phyloP scores from a whole-genome alignment of 2,888 invertebrate species.

The Hirtodrosophila trivittata region DNA sequence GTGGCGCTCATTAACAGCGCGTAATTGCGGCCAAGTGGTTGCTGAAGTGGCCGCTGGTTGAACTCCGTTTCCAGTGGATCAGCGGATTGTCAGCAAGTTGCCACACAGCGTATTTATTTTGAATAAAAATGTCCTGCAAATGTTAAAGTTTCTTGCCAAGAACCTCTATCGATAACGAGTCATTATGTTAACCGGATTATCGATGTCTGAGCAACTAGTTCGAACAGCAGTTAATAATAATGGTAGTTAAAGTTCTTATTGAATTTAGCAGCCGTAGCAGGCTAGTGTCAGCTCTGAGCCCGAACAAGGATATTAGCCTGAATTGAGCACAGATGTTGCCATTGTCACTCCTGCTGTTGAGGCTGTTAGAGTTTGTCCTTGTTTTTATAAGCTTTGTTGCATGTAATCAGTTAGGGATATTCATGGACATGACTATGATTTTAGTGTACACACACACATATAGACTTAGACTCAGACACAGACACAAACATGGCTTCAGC shows the following conservation, averaged over 20 bases:
- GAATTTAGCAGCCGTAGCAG: slow-evolving; percentile 19
- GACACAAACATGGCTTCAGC: slow-evolving; percentile 5
- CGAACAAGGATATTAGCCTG: slow-evolving; percentile 48
- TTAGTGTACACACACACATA: slow-evolving; percentile 49
- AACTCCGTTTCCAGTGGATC: slow-evolving; percentile 21
- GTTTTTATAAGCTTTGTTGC: slow-evolving; percentile 72
- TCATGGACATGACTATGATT: slow-evolving; percentile 79
- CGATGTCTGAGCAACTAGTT: too few relatives aligned
- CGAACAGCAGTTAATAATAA: not conserved
- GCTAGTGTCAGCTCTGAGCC: not conserved
- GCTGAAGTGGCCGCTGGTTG: slow-evolving; percentile 30
- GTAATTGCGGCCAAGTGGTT: slow-evolving; percentile 73
- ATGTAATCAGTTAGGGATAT: slow-evolving; percentile 75
- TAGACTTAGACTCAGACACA: not conserved
- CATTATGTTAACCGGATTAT: too few relatives aligned
- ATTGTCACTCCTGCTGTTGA: slow-evolving; percentile 44
- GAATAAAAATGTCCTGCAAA: too few relatives aligned
- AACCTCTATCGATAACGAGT: too few relatives aligned
- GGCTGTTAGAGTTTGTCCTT: slow-evolving; percentile 43
- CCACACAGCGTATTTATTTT: slow-evolving; percentile 6
- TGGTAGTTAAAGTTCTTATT: slow-evolving; percentile 22
- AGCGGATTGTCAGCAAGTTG: slow-evolving; percentile 29
- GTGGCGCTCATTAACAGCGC: slow-evolving; percentile 73
- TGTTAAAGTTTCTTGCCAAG: too few relatives aligned
- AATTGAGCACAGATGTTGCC: slow-evolving; percentile 64